These are phyloP conservation scores for Microcebus jonahi DNA, from an alignment of 2,113 vertebrate genomes.

Conservation along the genomic window DNA sequence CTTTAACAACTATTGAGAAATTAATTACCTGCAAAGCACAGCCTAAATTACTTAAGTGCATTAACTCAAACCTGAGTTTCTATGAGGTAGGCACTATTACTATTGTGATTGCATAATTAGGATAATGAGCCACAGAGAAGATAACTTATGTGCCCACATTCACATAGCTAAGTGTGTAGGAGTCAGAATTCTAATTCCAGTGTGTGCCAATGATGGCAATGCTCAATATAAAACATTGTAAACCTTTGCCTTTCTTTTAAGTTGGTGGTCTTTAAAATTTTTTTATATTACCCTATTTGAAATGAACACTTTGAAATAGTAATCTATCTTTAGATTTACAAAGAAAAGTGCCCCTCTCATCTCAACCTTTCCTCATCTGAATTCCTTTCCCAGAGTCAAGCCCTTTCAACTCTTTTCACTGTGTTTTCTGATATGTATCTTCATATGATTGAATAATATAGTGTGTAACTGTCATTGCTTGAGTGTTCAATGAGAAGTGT, in stretches of 20 bases:
- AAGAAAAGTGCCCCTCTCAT: neutral
- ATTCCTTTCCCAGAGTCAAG: neutral
- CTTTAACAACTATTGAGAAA: slow-evolving; percentile 6
- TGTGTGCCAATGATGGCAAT: neutral
- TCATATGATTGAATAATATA: neutral
- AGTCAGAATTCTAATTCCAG: neutral
- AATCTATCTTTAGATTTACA: neutral
- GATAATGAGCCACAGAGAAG: neutral
- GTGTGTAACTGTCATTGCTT: neutral
- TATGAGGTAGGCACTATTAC: neutral
- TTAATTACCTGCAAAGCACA: neutral
- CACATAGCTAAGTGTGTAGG: neutral
- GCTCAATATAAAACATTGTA: neutral
- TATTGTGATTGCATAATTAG: neutral
- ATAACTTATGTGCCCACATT: neutral
- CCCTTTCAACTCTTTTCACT: neutral
- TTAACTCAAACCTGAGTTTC: neutral
- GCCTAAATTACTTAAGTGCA: neutral
- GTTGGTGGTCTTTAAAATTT: neutral
- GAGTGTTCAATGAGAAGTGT: too few species aligned
- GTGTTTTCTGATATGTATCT: neutral
- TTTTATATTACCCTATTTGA: neutral
- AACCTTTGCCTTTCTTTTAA: neutral
- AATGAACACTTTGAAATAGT: neutral
- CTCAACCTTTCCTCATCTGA: neutral